Evolutionary conservation across 2,113 vertebrate genomes (phyloP).

Genomic region (Cyanistes caeruleus): DNA sequence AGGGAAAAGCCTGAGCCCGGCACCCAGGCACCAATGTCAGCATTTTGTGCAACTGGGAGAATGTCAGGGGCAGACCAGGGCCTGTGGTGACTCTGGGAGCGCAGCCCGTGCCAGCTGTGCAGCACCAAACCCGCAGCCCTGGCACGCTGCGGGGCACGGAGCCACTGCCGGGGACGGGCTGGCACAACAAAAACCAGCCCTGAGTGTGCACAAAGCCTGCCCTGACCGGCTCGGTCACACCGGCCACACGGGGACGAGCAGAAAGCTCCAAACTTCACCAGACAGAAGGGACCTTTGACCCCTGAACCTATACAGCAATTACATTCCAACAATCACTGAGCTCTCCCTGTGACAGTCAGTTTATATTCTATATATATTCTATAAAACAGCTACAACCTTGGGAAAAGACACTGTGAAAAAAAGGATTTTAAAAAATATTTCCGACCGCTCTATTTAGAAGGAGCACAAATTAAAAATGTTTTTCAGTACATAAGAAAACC

Average conservation of each 20-base stretch:
- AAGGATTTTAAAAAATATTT: neutral
- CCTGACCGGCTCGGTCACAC: neutral
- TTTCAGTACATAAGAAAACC: neutral
- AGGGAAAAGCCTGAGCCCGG: neutral
- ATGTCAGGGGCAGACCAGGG: fast-evolving
- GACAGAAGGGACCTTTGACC: neutral
- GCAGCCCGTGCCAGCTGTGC: fast-evolving
- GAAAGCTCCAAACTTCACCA: neutral
- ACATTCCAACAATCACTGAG: neutral
- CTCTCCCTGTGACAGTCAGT: neutral
- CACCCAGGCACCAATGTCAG: fast-evolving
- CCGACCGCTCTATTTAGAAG: neutral
- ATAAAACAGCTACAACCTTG: neutral
- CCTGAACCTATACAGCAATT: conserved; percentile 1
- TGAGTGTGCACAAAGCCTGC: neutral
- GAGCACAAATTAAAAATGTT: neutral
- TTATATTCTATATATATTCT: neutral
- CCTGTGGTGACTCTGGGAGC: fast-evolving
- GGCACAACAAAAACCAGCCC: fast-evolving
- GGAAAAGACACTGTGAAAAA: neutral
- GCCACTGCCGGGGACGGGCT: neutral
- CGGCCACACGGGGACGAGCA: neutral
- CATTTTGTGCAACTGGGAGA: neutral
- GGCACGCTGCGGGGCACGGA: fast-evolving
- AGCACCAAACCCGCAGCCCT: fast-evolving